Evolutionary conservation across 2,888 invertebrate genomes (phyloP).

Genomic region (Trilocha varians): DNA sequence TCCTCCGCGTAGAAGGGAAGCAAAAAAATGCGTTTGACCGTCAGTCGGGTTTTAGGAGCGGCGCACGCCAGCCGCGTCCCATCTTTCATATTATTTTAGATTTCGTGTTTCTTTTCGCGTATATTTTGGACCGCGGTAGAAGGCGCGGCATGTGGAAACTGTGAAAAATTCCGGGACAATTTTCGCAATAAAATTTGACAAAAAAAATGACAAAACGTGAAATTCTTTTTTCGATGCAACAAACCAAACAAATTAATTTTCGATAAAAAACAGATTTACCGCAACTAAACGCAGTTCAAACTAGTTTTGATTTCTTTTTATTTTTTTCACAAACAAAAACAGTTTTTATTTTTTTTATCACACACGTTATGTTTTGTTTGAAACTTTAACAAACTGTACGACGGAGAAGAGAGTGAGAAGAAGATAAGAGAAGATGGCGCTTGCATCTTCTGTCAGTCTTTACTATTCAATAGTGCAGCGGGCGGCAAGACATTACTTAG

Average conservation of each 20-base stretch:
- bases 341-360: slow-evolving; percentile 43
- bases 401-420: slow-evolving; percentile 29
- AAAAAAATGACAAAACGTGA: slow-evolving; percentile 25
- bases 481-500: slow-evolving; percentile 77
- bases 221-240: slow-evolving; percentile 36
- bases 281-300: slow-evolving; percentile 67
- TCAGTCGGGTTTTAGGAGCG: slow-evolving; percentile 59
- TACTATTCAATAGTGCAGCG: slow-evolving; percentile 80
- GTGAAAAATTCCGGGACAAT: slow-evolving; percentile 34
- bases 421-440: slow-evolving; percentile 63
- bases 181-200: slow-evolving; percentile 11
- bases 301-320: slow-evolving; percentile 45
- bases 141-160: slow-evolving; percentile 62
- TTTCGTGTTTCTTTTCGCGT: slow-evolving; percentile 73
- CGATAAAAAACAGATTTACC: slow-evolving; percentile 22
- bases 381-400: slow-evolving; percentile 48
- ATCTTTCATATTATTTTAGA: slow-evolving; percentile 61
- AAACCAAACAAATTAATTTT: not conserved
- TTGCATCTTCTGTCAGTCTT: slow-evolving; percentile 78
- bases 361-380: slow-evolving; percentile 50
- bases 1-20: slow-evolving; percentile 53
- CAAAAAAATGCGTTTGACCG: slow-evolving; percentile 46
- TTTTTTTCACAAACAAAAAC: slow-evolving; percentile 40
- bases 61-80: slow-evolving; percentile 64
- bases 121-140: slow-evolving; percentile 65